Conservation (phyloP, 35 echinoderm and acorn worm species). For the Diadema setosum region DNA sequence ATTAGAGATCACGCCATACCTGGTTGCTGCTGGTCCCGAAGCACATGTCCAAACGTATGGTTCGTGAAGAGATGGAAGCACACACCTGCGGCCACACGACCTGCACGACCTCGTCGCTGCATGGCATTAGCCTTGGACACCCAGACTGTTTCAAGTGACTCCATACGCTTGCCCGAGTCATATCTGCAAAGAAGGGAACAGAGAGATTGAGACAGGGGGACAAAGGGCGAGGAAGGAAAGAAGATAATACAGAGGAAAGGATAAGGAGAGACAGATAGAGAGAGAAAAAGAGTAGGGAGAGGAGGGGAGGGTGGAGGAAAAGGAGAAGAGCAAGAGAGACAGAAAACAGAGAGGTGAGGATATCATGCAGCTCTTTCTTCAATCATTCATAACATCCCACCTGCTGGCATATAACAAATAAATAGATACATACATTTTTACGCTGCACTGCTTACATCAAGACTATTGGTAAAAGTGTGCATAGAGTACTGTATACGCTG, state of each 20-base stretch:
- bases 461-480: too few species aligned
- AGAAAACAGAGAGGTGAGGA: too few species aligned
- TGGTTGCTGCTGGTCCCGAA: constrained; percentile 62
- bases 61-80: constrained; percentile 59
- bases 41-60: constrained; percentile 37
- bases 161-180: constrained; percentile 65
- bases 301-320: background rate
- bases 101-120: constrained; percentile 58
- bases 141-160: constrained; percentile 62
- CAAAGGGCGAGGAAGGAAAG: background rate
- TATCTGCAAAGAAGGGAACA: constrained; percentile 1
- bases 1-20: too few species aligned
- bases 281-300: background rate
- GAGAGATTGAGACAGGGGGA: background rate
- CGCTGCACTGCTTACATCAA: too few species aligned
- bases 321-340: too few species aligned
- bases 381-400: too few species aligned
- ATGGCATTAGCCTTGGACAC: constrained; percentile 60
- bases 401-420: too few species aligned
- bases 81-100: constrained; percentile 49
- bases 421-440: too few species aligned
- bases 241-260: background rate
- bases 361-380: too few species aligned
- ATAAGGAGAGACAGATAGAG: background rate
- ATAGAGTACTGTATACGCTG: too few species aligned